Evolutionary conservation across 2,113 vertebrate species (phyloP).

Genomic region (Lycaon pictus): DNA sequence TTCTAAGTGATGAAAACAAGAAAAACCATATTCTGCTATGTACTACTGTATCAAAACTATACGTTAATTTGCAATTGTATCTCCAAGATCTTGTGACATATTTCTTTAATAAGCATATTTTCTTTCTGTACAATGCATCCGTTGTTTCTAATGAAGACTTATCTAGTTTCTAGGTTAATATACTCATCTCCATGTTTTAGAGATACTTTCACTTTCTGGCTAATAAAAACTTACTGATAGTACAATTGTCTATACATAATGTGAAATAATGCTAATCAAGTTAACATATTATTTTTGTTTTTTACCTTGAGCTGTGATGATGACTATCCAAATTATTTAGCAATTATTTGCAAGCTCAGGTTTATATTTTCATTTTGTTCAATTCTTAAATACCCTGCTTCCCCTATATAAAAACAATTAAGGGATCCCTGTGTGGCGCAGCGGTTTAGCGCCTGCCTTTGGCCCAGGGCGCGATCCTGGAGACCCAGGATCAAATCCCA

Average conservation of each 20-base stretch:
- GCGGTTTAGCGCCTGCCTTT: too few relatives aligned
- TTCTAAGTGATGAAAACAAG: constrained; percentile 8
- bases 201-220: constrained; percentile 45
- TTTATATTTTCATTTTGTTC: neutral
- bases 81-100: constrained; percentile 60
- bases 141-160: constrained; percentile 78
- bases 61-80: constrained; percentile 66
- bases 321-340: neutral
- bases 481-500: too few relatives aligned
- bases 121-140: constrained; percentile 63
- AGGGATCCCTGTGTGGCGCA: too few relatives aligned
- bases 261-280: neutral
- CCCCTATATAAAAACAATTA: neutral
- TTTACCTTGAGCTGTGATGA: neutral
- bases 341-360: neutral
- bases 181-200: neutral
- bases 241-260: neutral
- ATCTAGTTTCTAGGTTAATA: constrained; percentile 18
- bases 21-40: constrained; percentile 54
- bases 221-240: neutral
- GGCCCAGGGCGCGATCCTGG: too few relatives aligned
- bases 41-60: constrained; percentile 70
- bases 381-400: neutral
- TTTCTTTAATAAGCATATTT: constrained; percentile 77
- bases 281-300: neutral